Evolutionary conservation across 1,140 invertebrate species (phyloP).

Genomic region (Cheumatopsyche charites): DNA sequence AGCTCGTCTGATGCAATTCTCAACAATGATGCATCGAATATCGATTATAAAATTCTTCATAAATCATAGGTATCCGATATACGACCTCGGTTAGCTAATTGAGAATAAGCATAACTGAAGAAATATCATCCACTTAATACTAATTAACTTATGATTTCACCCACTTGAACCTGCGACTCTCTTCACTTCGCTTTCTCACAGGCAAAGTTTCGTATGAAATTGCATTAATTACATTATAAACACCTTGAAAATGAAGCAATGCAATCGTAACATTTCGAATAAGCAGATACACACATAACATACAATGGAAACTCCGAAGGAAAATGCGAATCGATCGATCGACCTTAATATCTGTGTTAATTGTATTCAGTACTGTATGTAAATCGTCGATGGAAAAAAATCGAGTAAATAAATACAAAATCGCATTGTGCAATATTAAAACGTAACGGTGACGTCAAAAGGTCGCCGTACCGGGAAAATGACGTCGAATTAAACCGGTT

Average conservation of each 20-base stretch:
- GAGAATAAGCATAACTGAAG: too few relatives aligned
- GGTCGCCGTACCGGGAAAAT: constrained; percentile 19
- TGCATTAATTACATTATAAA: background rate
- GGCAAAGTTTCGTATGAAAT: too few relatives aligned
- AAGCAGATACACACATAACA: background rate
- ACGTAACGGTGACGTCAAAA: constrained; percentile 21
- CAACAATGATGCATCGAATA: too few relatives aligned
- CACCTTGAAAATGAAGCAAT: background rate
- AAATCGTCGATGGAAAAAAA: too few relatives aligned
- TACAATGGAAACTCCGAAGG: background rate
- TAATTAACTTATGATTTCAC: constrained; percentile 27
- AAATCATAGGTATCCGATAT: too few relatives aligned
- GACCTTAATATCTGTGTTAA: background rate
- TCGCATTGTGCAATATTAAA: constrained; percentile 13
- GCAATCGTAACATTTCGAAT: too few relatives aligned
- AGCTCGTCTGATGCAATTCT: too few relatives aligned
- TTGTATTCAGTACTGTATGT: background rate
- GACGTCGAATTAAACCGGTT: constrained; percentile 16
- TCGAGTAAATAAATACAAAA: background rate
- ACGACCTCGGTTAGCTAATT: too few relatives aligned
- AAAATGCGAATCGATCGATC: background rate
- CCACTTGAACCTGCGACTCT: constrained; percentile 34
- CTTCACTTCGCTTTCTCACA: background rate
- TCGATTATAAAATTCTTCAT: too few relatives aligned
- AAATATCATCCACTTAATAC: too few relatives aligned